Evolutionary conservation across 2,888 invertebrate genomes (phyloP).

Genomic region (Philereme vetulata): DNA sequence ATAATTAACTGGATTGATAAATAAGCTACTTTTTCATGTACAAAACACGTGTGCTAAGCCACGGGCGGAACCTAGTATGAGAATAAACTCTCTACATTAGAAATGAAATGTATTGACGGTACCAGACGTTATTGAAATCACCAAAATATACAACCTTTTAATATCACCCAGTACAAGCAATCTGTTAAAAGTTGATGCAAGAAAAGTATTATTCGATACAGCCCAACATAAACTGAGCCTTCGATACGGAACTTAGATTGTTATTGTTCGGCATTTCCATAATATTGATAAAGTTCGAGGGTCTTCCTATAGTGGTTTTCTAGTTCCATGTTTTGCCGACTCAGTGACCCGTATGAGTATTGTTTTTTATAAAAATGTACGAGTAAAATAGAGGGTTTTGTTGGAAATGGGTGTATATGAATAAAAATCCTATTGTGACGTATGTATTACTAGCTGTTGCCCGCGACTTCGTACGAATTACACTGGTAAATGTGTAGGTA

Average conservation of each 20-base stretch:
- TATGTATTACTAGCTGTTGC: too few species aligned
- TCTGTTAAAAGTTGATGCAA: conserved; percentile 19
- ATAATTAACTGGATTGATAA: too few species aligned
- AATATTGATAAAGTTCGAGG: conserved; percentile 31
- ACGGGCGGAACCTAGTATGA: too few species aligned
- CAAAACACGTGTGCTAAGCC: too few species aligned
- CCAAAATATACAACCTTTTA: conserved; percentile 4
- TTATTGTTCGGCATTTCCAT: conserved; percentile 28
- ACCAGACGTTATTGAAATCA: neutral
- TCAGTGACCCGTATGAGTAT: conserved; percentile 26
- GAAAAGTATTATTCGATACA: conserved; percentile 25
- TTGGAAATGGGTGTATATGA: too few species aligned
- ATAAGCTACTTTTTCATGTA: too few species aligned
- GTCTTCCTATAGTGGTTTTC: conserved; percentile 29
- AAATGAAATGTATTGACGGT: too few species aligned
- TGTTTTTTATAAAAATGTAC: conserved; percentile 13
- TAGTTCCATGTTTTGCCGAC: conserved; percentile 29
- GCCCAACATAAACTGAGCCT: conserved; percentile 31
- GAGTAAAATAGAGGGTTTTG: too few species aligned
- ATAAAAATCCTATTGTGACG: too few species aligned
- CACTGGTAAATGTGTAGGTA: too few species aligned
- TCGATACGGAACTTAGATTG: conserved; percentile 13
- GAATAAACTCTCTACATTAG: too few species aligned
- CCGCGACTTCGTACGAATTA: too few species aligned
- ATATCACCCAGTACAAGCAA: neutral